Conservation (phyloP, 2,113 vertebrate species). For the Phaetusa simplex region DNA sequence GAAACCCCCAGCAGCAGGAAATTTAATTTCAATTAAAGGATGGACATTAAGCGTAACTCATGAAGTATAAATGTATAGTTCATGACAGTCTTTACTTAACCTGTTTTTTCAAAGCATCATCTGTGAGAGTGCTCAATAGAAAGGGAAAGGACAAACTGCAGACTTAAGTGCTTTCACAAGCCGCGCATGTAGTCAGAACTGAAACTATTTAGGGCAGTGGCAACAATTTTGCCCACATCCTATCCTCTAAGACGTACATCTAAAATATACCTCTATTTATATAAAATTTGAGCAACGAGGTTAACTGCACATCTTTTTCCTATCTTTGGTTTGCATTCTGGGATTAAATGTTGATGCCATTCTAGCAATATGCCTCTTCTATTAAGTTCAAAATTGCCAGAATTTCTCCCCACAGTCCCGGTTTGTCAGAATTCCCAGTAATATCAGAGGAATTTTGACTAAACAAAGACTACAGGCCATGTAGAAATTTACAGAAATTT, state of each 20-base stretch:
- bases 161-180: neutral
- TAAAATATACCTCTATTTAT: neutral
- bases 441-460: neutral
- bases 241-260: neutral
- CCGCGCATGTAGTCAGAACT: rapidly evolving
- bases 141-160: neutral
- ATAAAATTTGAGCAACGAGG: neutral
- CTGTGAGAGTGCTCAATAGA: neutral
- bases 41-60: neutral
- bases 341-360: neutral
- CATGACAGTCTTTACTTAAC: neutral
- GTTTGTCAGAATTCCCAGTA: neutral
- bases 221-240: neutral
- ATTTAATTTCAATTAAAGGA: neutral
- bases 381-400: neutral
- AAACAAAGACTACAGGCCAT: neutral
- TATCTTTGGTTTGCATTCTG: neutral
- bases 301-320: neutral
- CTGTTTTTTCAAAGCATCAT: neutral
- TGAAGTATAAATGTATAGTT: neutral
- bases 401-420: neutral
- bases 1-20: neutral
- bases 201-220: neutral
- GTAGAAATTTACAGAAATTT: neutral
- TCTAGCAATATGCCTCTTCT: neutral